phyloP scores from a whole-genome alignment of 2,113 vertebrate species.

The Centropus unirufus region DNA sequence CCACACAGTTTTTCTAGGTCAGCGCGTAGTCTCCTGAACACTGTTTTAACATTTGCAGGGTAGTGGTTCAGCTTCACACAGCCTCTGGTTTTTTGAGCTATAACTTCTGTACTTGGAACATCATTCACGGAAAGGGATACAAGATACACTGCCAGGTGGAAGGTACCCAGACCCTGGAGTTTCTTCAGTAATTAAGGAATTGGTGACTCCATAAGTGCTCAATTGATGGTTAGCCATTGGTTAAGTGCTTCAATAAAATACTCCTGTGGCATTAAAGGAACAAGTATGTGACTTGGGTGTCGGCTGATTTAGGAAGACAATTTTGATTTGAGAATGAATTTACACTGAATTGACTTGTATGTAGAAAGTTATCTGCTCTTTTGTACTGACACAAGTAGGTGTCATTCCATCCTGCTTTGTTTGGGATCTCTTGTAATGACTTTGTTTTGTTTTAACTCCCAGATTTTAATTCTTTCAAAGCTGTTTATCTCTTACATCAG shows the following conservation, averaged over 20 bases:
- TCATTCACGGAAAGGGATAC: neutral
- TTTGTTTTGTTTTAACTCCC: neutral
- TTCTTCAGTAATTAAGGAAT: neutral
- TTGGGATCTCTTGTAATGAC: neutral
- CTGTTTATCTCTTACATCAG: neutral
- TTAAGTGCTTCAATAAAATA: neutral
- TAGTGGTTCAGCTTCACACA: neutral
- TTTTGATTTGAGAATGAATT: neutral
- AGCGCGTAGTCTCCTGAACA: neutral
- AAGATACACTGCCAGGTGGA: neutral
- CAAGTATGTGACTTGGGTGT: neutral
- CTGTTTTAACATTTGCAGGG: neutral
- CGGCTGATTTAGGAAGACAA: neutral
- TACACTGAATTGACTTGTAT: neutral
- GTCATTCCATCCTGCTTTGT: neutral
- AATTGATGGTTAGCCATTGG: neutral
- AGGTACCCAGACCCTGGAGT: neutral
- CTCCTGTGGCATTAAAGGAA: neutral
- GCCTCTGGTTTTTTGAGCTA: neutral
- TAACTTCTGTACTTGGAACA: fast-evolving
- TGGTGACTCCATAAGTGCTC: neutral
- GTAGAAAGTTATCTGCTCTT: neutral
- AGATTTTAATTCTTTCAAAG: neutral
- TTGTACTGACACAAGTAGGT: neutral
- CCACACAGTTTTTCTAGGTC: neutral